A percentile compares a stretch with the other conserved stretches of the same genome.
phyloP scores from a whole-genome alignment of 2,888 invertebrate species.

The Lissonota sp. region DNA sequence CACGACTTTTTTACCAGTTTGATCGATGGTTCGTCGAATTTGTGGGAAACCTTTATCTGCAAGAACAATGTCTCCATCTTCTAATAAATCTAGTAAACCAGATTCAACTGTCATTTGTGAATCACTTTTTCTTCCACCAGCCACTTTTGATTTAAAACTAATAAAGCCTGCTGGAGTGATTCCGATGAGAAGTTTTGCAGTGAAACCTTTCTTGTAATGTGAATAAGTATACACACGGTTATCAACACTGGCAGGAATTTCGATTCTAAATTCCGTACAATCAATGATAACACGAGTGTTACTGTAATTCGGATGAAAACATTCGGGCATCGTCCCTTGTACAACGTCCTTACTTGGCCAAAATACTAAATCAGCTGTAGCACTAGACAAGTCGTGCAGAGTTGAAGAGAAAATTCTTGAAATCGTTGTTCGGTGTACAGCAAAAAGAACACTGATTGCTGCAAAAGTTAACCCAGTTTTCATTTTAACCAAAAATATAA shows the following conservation, averaged over 20 bases:
- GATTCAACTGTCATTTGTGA: constrained; percentile 10
- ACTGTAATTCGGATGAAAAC: constrained; percentile 12
- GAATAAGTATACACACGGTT: constrained; percentile 10
- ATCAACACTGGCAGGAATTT: constrained; percentile 18
- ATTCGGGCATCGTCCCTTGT: constrained; percentile 21
- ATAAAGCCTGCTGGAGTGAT: constrained; percentile 28
- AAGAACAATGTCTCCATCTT: constrained; percentile 21
- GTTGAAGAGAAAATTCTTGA: constrained; percentile 4
- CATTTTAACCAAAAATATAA: background rate
- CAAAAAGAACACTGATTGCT: constrained; percentile 2
- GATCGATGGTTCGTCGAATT: constrained; percentile 12
- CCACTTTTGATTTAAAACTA: constrained; percentile 14
- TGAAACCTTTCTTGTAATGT: constrained; percentile 17
- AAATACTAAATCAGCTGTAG: constrained; percentile 29
- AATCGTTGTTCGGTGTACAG: constrained; percentile 7
- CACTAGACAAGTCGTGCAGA: constrained; percentile 12
- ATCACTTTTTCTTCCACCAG: constrained; percentile 9
- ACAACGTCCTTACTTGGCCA: constrained; percentile 14
- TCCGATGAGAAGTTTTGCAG: constrained; percentile 36
- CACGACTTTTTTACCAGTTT: constrained; percentile 23
- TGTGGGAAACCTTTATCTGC: background rate
- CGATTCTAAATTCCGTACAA: constrained; percentile 16
- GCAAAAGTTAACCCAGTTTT: constrained; percentile 1
- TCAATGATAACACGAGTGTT: constrained; percentile 32
- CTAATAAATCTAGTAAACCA: constrained; percentile 12